Base-by-base conservation (phyloP, 2,888 invertebrate species). In the Pocota personata region DNA sequence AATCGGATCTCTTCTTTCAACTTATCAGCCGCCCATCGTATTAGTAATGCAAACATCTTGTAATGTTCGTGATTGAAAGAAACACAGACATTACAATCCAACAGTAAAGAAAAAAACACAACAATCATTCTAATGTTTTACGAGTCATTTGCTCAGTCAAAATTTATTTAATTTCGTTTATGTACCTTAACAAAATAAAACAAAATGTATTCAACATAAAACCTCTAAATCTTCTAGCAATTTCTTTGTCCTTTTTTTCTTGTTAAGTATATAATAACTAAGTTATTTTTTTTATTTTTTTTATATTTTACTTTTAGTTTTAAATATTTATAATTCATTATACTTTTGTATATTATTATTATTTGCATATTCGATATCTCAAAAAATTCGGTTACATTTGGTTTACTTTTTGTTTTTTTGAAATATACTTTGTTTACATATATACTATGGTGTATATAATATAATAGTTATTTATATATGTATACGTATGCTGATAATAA, bases 101-200 rank as follows among this genome's bases (percentile, higher is more conserved):
- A n/a, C n/a, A n/a, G 37, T 1, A 5, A 5, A 40, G n/a, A n/a
- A 12, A 10, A 2, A 37, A 60, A 62, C 1, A 55, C n/a, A 37
- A 77, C 57, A 32, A 40, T 16, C 7, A 10, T 88, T 88, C 88
- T 89, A 89, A 89, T 89, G 87, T 91, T 90, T 90, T 88, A 89
- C 89, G 91, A 91, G 91, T 91, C 90, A 87, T 88, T 89, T 90
- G 90, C 91, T 91, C 91, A 91, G 91, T 91, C 91, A 90, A 91
- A 90, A 90, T 88, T 88, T 87, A 87, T 87, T 87, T 87, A 82
- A 82, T 82, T 73, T 87, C 77, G 71, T 86, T 82, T 73, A 87
- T 73, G 69, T 82, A 87, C 73, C 43, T 87, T 86, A 76, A 86
- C 76, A 82, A 82, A 82, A 69, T 57, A 58, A 76, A 82, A 72